Evolutionary conservation across 2,113 vertebrate genomes (phyloP).

Genomic region (Halichoerus grypus): DNA sequence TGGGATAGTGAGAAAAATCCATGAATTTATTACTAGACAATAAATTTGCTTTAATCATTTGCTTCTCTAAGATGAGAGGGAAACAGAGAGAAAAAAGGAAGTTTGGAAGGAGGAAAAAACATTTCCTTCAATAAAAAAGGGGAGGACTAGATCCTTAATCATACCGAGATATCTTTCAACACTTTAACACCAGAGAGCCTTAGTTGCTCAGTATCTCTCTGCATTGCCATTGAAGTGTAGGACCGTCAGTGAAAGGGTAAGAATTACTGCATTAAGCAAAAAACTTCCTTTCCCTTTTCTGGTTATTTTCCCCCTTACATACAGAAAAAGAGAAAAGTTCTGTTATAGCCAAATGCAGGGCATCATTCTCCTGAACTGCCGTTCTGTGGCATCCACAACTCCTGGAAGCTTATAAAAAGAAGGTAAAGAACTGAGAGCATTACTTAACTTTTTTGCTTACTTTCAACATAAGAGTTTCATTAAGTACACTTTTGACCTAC

Average conservation of each 20-base stretch:
- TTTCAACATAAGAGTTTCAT: slow-evolving; percentile 46
- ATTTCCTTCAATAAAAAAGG: neutral
- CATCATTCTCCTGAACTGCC: neutral
- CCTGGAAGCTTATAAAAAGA: slow-evolving; percentile 23
- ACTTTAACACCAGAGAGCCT: neutral
- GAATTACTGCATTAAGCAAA: neutral
- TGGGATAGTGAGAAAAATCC: neutral
- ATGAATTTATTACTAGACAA: slow-evolving; percentile 45
- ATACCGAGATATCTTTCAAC: neutral
- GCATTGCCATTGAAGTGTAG: neutral
- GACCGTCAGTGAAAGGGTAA: slow-evolving; percentile 21
- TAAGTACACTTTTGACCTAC: neutral
- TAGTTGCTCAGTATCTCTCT: neutral
- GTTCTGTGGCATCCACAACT: neutral
- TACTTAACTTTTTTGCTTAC: neutral
- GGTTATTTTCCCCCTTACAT: neutral
- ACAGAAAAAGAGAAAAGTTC: slow-evolving; percentile 20
- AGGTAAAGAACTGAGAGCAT: neutral
- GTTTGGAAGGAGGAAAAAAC: neutral
- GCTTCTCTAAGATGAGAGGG: neutral
- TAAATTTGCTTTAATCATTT: slow-evolving; percentile 41
- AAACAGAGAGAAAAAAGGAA: neutral
- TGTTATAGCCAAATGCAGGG: neutral
- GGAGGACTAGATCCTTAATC: neutral
- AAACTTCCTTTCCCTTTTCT: neutral